These are phyloP conservation scores for Petrolisthes cinctipes DNA, from an alignment of 2,888 invertebrate species.

Conservation along the genomic window DNA sequence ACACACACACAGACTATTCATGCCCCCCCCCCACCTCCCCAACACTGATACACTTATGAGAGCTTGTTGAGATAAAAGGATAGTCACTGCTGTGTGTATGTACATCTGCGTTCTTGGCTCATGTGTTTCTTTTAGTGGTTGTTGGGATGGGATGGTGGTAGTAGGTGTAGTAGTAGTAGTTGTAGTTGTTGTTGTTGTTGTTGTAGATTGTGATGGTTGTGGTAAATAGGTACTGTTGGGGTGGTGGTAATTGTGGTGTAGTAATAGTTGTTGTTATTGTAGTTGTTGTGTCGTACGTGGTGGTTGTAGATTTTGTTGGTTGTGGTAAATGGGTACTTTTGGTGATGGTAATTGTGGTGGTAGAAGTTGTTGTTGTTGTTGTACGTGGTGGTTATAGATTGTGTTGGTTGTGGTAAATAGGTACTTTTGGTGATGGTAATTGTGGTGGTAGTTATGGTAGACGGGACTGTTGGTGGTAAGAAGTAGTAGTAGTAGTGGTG, in stretches of 20 bases:
- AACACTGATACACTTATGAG: constrained; percentile 10
- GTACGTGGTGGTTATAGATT: background rate
- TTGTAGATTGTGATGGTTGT: background rate
- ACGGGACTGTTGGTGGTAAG: background rate
- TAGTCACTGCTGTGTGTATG: background rate
- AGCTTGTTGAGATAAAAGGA: constrained; percentile 5
- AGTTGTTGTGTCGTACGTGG: background rate
- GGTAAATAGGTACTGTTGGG: background rate
- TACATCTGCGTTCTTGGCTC: background rate
- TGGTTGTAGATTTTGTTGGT: background rate
- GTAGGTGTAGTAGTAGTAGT: background rate
- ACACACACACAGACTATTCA: background rate
- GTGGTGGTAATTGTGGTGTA: background rate
- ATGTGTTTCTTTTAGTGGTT: background rate
- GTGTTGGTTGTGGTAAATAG: background rate
- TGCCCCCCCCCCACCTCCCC: background rate
- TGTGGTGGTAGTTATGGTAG: background rate
- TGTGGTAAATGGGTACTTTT: background rate
- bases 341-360: background rate
- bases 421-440: background rate
- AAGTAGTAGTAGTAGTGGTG: background rate
- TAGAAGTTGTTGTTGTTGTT: background rate
- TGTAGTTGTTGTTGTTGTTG: background rate
- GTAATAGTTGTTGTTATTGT: background rate
- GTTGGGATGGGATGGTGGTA: background rate